phyloP scores from a whole-genome alignment of 2,888 invertebrate genomes.

The Pristionchus entomophagus region DNA sequence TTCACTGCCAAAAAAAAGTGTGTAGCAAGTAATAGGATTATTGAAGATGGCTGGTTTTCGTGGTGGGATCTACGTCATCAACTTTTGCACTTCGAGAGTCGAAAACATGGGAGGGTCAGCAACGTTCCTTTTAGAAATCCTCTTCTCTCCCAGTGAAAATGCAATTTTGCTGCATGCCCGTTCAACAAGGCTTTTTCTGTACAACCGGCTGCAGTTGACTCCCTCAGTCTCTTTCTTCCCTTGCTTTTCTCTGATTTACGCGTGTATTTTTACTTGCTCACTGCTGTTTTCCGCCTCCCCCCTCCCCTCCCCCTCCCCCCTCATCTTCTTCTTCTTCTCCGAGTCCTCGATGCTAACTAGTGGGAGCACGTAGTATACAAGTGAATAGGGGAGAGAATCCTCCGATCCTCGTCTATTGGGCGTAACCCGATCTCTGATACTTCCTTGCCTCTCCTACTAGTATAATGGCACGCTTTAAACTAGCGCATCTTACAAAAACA shows the following conservation, averaged over 20 bases:
- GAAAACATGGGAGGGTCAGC: too few relatives aligned
- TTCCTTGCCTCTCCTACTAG: constrained; percentile 28
- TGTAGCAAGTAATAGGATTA: too few relatives aligned
- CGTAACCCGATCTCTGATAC: constrained; percentile 10
- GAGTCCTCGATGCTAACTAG: constrained; percentile 18
- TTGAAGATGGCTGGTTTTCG: too few relatives aligned
- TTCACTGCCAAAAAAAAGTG: too few relatives aligned
- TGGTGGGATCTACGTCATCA: too few relatives aligned
- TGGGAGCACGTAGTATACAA: not conserved
- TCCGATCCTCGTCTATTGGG: not conserved
- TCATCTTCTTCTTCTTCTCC: too few relatives aligned
- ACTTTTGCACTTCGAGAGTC: too few relatives aligned
- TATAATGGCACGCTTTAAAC: constrained; percentile 18
- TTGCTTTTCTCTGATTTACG: not conserved
- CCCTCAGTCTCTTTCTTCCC: not conserved
- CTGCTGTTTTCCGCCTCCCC: not conserved
- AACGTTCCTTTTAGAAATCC: too few relatives aligned
- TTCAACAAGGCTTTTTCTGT: not conserved
- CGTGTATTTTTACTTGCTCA: not conserved
- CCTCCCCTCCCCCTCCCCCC: too few relatives aligned
- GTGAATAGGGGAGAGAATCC: not conserved
- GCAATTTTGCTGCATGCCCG: too few relatives aligned
- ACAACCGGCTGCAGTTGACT: not conserved
- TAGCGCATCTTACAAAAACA: not conserved
- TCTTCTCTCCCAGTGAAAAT: too few relatives aligned